Conservation (phyloP, 1,140 invertebrate species). For the Dinoponera quadriceps region DNA sequence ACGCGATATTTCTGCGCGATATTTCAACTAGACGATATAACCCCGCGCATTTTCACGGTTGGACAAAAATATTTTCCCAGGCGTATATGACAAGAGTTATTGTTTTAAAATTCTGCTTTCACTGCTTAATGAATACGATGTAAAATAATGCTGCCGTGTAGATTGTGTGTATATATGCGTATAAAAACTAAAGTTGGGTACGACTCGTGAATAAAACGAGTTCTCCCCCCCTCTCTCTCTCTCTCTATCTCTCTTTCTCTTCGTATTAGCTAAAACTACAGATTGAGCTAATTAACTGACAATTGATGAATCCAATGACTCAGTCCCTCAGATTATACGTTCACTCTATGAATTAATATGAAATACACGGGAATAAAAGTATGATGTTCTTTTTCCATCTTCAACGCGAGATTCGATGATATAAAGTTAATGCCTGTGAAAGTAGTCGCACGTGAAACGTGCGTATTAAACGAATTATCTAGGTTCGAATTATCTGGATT, state of each 20-base stretch:
- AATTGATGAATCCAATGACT: not conserved
- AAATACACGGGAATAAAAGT: not conserved
- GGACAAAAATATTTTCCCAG: constrained; percentile 39
- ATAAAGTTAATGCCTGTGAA: not conserved
- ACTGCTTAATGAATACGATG: constrained; percentile 42
- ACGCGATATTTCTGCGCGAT: constrained; percentile 33
- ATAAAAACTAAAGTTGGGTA: constrained; percentile 37
- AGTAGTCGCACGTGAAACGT: constrained; percentile 1
- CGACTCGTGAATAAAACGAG: constrained; percentile 29
- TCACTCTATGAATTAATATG: not conserved
- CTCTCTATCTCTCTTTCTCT: not conserved
- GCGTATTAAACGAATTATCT: too few species aligned
- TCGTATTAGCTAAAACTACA: not conserved
- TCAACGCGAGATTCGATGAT: not conserved
- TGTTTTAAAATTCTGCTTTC: constrained; percentile 53
- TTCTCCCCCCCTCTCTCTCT: too few species aligned
- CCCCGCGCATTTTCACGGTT: constrained; percentile 22
- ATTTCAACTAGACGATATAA: constrained; percentile 28
- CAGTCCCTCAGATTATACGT: not conserved
- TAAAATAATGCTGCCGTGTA: constrained; percentile 31
- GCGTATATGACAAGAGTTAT: constrained; percentile 15
- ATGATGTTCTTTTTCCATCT: not conserved
- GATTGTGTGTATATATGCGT: not conserved
- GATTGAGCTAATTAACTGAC: not conserved
- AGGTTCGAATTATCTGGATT: not conserved